Evolutionary conservation across 2,797 vertebrate genomes (phyloP).

Genomic region (Phrynocephalus forsythii): DNA sequence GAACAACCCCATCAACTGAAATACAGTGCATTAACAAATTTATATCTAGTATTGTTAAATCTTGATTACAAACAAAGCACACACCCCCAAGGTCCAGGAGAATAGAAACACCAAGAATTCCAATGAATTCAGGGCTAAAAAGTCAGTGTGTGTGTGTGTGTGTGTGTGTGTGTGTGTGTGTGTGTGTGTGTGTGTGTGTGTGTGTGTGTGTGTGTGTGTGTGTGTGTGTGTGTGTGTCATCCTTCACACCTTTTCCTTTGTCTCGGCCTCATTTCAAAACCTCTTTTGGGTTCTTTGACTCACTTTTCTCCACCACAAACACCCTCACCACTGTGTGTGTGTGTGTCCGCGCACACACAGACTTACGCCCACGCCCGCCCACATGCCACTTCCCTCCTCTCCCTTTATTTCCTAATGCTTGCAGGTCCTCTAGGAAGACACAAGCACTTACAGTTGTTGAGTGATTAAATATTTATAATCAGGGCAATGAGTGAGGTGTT

Average conservation of each 20-base stretch:
- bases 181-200: no score
- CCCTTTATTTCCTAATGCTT: slow-evolving; percentile 76
- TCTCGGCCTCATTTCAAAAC: slow-evolving; percentile 66
- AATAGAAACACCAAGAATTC: slow-evolving; percentile 68
- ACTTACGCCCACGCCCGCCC: slow-evolving; percentile 36
- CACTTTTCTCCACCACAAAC: slow-evolving; percentile 14
- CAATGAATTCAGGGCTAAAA: slow-evolving; percentile 63
- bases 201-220: no score
- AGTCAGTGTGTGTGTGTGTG: no score
- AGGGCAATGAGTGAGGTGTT: slow-evolving; percentile 87
- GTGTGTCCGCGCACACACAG: not conserved
- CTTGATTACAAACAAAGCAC: no score
- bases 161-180: no score
- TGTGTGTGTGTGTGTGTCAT: slow-evolving; percentile 2
- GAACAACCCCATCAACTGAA: no score
- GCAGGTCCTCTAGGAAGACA: slow-evolving; percentile 85
- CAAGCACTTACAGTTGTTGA: slow-evolving; percentile 87
- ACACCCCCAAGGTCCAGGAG: not conserved
- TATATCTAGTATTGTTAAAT: not conserved
- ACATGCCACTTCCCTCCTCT: slow-evolving; percentile 10
- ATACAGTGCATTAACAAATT: no score
- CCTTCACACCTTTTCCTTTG: slow-evolving; percentile 76
- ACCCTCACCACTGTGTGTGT: not conserved
- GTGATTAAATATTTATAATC: slow-evolving; percentile 95
- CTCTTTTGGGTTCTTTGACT: slow-evolving; percentile 59